Evolutionary conservation across 1,140 invertebrate genomes (phyloP), one percentile per base, ranked within the genome.

Genomic region (Drosophila santomea): DNA sequence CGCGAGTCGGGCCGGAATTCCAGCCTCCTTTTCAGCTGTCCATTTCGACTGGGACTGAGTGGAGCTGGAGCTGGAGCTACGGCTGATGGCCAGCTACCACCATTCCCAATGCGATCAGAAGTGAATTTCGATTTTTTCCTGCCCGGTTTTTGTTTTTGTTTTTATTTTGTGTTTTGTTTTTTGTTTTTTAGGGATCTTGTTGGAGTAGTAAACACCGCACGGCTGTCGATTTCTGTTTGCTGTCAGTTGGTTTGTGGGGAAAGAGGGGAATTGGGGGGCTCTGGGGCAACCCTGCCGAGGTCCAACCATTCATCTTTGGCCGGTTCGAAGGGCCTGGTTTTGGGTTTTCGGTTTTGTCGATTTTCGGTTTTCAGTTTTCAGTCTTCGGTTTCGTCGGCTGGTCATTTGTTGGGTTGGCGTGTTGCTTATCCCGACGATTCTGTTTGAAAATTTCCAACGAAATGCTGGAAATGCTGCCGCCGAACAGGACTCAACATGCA

Each of bases 11-110:
- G 55, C 67, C 45, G 52, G 64, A 88, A 88, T 88, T 89, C 84
- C 84, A 88, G 84, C 84, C 84, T 84, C 80, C 84, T 88, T 88
- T 88, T 86, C 83, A 89, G 84, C 84, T 86, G 83, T 86, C 84
- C 83, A 79, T 79, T 78, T 82, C 62, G 74, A 50, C 74, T 76
- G 61, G 44, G 50, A 66, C 62, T 63, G 63, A 25, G 62, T 50
- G 59, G 57, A 43, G 56, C 51, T 63, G 39, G 20, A 20, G 20
- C 20, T 50, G 59, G 57, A 43, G 56, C 51, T 63, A 39, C 59
- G 15, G 59, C 69, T 80, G 80, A 74, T 82, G 80, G 67, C 64
- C 66, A 69, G 51, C 67, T 69, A 36, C 48, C 66, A 36, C 48
- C 66, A 76, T 88, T 83, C 78, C 62, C 83, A 88, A 81, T 76